Base-by-base conservation (phyloP, 1,140 invertebrate genomes). In the Zaprionus inermis region DNA sequence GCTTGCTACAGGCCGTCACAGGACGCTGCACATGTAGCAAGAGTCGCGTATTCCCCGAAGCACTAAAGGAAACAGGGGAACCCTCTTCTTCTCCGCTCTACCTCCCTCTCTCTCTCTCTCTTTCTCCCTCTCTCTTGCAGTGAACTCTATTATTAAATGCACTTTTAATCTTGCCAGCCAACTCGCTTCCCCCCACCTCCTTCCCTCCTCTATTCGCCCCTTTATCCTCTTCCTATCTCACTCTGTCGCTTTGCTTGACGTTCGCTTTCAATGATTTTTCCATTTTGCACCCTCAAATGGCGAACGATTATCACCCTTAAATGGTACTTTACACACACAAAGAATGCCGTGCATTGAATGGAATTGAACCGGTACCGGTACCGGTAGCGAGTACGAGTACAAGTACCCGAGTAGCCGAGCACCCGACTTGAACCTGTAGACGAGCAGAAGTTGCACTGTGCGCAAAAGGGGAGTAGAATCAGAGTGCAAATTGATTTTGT, bases 221-320 rank as follows among this genome's bases (percentile, higher is more conserved):
- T 16, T 44, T n/a, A 44, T 44, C n/a, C 7, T 44, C n/a, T 41
- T 55, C 32, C 10, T 24, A 16, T 46, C 46, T 51, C 16, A 16
- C n/a, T 18, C 24, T 12, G 20, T 58, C 36, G 52, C 63, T 52
- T 32, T 63, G 30, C 20, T 65, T 71, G 81, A 85, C 78, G 76
- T 81, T 78, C 64, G 69, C 79, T 78, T 88, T 88, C 80, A 88
- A 90, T 83, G 83, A 86, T 83, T 86, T 91, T 91, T 81, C 71
- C 84, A 83, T 91, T 91, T 89, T 90, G 84, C 84, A 85, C 89
- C 89, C 89, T 89, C 79, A 79, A 91, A 91, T 78, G 78, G 80
- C 90, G 82, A 91, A 75, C 90, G 85, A 91, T 91, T 91, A 91
- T 91, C 90, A 91, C 90, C 90, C 90, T 91, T 91, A 91, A 91